Percentiles rank a stretch among this genome's conserved stretches.
phyloP scores from a whole-genome alignment of 2,797 vertebrate genomes.

The Acanthurus leucopareius region DNA sequence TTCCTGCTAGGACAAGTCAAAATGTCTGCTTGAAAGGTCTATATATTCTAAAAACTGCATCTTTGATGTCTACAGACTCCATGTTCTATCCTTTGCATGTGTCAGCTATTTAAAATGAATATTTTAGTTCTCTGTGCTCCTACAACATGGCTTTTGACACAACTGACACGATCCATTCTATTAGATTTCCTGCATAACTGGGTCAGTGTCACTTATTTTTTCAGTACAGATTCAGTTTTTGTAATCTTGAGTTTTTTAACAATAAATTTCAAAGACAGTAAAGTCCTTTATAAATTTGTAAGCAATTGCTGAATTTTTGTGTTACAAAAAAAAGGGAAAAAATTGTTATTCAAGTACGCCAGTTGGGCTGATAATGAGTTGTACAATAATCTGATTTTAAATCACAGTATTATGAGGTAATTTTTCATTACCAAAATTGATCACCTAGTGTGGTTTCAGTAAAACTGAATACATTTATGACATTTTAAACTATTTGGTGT shows the following conservation, averaged over 20 bases:
- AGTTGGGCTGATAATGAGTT: background rate
- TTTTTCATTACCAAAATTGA: background rate
- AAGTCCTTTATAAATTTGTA: constrained; percentile 4
- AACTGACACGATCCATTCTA: background rate
- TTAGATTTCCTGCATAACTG: constrained; percentile 9
- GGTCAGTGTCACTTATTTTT: constrained; percentile 18
- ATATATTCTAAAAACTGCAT: constrained; percentile 12
- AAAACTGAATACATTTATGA: background rate
- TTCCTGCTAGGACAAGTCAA: constrained; percentile 14
- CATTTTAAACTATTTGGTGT: background rate
- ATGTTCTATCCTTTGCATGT: constrained; percentile 33
- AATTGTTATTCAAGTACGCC: background rate
- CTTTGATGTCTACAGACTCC: constrained; percentile 29
- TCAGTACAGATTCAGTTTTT: constrained; percentile 12
- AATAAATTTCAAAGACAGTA: background rate
- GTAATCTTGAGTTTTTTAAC: constrained; percentile 1
- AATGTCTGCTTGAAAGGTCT: constrained; percentile 28
- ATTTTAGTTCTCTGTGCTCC: constrained; percentile 4
- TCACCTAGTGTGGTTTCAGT: background rate
- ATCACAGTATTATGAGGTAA: background rate
- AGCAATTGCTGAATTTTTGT: background rate
- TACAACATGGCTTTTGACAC: constrained; percentile 23
- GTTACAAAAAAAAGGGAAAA: background rate
- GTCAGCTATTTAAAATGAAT: constrained; percentile 31
- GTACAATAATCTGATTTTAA: background rate